Evolutionary conservation across 2,797 vertebrate genomes (phyloP), one percentile per base, ranked within the genome.

Genomic region (Chloroceryle amazona): DNA sequence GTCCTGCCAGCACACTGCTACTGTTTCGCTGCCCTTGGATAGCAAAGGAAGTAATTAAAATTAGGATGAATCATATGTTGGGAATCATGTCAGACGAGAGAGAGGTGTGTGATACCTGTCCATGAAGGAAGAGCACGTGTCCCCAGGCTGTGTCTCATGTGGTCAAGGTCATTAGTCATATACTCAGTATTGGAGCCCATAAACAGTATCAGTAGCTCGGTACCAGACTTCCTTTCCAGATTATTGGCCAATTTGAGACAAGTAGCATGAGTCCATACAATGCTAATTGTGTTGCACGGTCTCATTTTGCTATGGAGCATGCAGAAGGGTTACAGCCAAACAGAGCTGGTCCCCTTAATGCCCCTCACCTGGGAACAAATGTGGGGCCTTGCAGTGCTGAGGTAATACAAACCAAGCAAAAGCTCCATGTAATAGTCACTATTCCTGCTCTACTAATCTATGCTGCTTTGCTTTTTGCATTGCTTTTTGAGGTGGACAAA

Each of bases 71-170:
- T 49, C 70, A 60, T 25, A 83, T 47, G 44, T 1, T 47, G 21
- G 54, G 62, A 62, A 44, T 57, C 0, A 0, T 1, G 0, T 58
- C 54, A 60, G 67, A 58, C 0, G 3, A 51, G 49, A 41, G 25
- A 37, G 3, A 15, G 0, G 0, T 6, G 33, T 13, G 28, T 44
- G 86, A 49, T 29, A 20, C 44, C 22, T 29, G 16, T 39, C 54
- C 9, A 0, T 9, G 31, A 15, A 5, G 19, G 57, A 65, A 42
- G 29, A 2, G 10, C 14, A 1, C 17, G 0, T n/a, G 35, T 68
- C 74, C 73, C 25, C 29, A 16, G 73, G 86, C 49, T 72, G 42
- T 18, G 9, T 49, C 68, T 79, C 6, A 0, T 58, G 62, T 0
- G 5, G 67, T 9, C 61, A 73, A 54, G 81, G 58, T 80, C 33